Base-by-base conservation (phyloP, 2,888 invertebrate genomes). In the Dione juno region DNA sequence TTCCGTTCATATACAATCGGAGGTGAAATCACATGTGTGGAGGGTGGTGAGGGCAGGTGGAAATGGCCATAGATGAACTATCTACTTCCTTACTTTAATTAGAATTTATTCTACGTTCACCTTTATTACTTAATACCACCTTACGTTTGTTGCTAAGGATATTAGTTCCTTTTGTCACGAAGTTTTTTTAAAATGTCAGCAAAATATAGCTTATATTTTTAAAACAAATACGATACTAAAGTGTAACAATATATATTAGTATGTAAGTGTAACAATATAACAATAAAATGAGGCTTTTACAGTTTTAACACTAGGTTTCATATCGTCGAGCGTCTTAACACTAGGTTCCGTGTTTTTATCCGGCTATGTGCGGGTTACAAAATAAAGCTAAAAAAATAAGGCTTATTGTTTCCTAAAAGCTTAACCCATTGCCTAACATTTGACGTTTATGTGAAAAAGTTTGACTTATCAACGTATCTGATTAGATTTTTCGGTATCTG, bases 401-500 rank as follows among this genome's bases (percentile, higher is more conserved):
- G 3, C 19, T 14, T 59, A 9, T 35, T 19, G n/a, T n/a, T 50
- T 19, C 19, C 13, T 40, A 66, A 66, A 66, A 54, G 66, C n/a
- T 64, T 21, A 21, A 43, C 43, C 64, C 66, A 66, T 69, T 57
- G 35, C 65, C 21, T 63, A 65, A 72, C 63, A 68, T 72, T 67
- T 63, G 63, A 69, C 59, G 52, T 73, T 75, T 75, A 76, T 85
- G 80, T 87, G 83, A 84, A 84, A 73, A 81, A 80, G 73, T 77
- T 75, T 75, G 74, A 69, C 76, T 83, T 85, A 84, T 85, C 80
- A 70, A 70, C 71, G 72, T 84, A 84, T 88, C 84, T 80, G 87
- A 87, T 87, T 84, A 85, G 79, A 83, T 81, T 74, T 73, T 80
- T 79, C 79, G 79, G 75, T 90, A 92, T 91, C 92, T 91, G 90